Conservation (phyloP, 2,888 invertebrate species). For the Caenorhabditis plicata region DNA sequence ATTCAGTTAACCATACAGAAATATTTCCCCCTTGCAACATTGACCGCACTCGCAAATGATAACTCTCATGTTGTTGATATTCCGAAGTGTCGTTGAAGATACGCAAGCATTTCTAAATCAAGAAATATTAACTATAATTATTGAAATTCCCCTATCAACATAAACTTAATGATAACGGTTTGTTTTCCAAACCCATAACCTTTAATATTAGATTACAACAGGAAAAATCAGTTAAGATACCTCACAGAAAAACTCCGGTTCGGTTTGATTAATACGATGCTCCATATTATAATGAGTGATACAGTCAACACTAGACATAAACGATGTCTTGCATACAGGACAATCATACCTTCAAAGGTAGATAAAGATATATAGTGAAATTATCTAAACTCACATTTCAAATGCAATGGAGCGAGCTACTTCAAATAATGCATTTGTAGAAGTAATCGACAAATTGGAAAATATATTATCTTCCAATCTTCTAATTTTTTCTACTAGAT, state of each 20-base stretch:
- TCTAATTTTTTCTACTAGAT: conserved; percentile 54
- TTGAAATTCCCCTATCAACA: background rate
- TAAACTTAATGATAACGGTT: background rate
- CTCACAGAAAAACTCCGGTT: conserved; percentile 59
- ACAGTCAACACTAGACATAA: conserved; percentile 59
- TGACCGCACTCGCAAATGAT: conserved; percentile 54
- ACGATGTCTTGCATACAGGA: conserved; percentile 58
- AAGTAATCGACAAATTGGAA: conserved; percentile 30
- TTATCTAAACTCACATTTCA: conserved; percentile 41
- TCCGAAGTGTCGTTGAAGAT: conserved; percentile 18
- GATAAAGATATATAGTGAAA: background rate
- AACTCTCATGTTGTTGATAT: conserved; percentile 56
- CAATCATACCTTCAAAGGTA: conserved; percentile 53
- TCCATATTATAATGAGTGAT: conserved; percentile 50
- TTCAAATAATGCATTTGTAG: conserved; percentile 50
- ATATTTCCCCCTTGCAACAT: conserved; percentile 31
- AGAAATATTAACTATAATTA: background rate
- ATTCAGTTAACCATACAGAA: background rate
- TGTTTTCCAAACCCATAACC: background rate
- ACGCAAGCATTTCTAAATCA: conserved; percentile 26
- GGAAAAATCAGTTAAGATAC: conserved; percentile 23
- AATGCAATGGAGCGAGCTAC: conserved; percentile 53
- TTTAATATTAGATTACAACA: background rate
- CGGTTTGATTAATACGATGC: conserved; percentile 46
- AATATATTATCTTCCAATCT: conserved; percentile 47